These are phyloP conservation scores for Calephelis nemesis DNA, from an alignment of 1,140 invertebrate genomes.

Conservation along the genomic window DNA sequence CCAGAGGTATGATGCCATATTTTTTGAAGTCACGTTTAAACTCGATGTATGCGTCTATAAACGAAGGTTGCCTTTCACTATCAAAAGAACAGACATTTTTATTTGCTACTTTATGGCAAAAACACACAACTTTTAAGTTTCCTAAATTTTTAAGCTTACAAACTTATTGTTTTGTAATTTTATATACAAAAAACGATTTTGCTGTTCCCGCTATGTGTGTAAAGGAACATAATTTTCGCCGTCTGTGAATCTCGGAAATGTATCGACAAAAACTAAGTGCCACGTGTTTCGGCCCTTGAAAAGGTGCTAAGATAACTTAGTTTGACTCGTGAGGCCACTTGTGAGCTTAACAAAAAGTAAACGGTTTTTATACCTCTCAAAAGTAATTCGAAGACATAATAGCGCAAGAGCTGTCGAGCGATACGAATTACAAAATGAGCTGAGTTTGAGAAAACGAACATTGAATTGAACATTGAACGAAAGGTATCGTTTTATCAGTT, in stretches of 20 bases:
- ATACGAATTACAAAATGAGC: neutral
- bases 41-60: no score
- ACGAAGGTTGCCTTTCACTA: no score
- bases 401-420: neutral
- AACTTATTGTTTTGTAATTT: neutral
- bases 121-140: no score
- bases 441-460: no score
- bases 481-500: no score
- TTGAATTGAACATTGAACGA: no score
- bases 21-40: no score
- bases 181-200: neutral
- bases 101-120: no score
- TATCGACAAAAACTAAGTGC: constrained; percentile 21
- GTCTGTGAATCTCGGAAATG: constrained; percentile 12
- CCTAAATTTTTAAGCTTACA: neutral
- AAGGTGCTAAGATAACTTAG: constrained; percentile 23
- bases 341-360: constrained; percentile 8
- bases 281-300: constrained; percentile 12
- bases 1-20: no score
- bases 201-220: neutral
- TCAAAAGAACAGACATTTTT: no score
- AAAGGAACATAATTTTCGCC: neutral
- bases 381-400: constrained; percentile 12
- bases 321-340: constrained; percentile 18
- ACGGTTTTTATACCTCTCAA: constrained; percentile 2